Conservation (phyloP, 2,797 vertebrate species). For the Sciurus carolinensis region DNA sequence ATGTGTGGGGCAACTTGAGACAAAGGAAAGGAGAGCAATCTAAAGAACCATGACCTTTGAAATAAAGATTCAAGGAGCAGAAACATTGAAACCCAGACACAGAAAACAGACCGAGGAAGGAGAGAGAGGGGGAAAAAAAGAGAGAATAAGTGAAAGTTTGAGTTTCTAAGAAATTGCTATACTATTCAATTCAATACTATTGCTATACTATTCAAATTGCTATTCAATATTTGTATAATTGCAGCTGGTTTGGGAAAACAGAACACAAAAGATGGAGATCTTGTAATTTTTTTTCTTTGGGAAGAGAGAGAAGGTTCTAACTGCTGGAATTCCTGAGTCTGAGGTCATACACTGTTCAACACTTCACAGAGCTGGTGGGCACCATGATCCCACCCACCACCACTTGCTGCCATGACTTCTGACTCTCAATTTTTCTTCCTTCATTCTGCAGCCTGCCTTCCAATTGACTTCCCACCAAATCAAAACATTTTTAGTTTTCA, state of each 20-base stretch:
- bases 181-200: background rate
- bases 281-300: background rate
- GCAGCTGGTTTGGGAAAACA: background rate
- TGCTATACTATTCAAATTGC: too few relatives aligned
- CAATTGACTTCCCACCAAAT: background rate
- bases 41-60: background rate
- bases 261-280: background rate
- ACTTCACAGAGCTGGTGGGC: background rate
- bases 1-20: background rate
- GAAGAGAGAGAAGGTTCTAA: too few relatives aligned
- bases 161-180: background rate
- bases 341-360: background rate
- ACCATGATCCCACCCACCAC: rapidly evolving
- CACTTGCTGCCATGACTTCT: rapidly evolving
- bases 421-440: background rate
- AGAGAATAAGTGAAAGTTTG: background rate
- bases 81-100: background rate
- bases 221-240: background rate
- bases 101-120: background rate
- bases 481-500: background rate
- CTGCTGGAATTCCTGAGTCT: background rate
- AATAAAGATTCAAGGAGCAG: background rate
- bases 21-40: background rate
- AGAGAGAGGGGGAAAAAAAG: too few relatives aligned
- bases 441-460: background rate